Evolutionary conservation across 2,888 invertebrate genomes (phyloP), one percentile per base, ranked within the genome.

Genomic region (Nasonovia ribisnigri): DNA sequence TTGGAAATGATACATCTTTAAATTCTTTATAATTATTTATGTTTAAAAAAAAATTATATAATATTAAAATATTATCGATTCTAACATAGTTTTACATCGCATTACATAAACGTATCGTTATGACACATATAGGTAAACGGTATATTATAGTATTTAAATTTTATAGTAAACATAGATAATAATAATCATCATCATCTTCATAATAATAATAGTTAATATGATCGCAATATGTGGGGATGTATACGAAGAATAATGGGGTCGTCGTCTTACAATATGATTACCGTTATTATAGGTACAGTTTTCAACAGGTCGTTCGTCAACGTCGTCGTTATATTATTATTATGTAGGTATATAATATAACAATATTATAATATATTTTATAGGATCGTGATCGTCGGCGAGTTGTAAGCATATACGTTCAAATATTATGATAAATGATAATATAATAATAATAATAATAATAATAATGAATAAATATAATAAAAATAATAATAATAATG

Each of bases 1-100:
- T 86, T n/a, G 42, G 84, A 91, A 91, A n/a, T 90, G 67, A 67
- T 48, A 67, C 20, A 36, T 77, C 36, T 77, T 77, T 77, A 77
- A 77, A 77, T 77, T 77, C 20, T 77, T 77, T 77, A n/a, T n/a
- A 36, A 77, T 77, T 77, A 77, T 77, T 77, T 24, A 36, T 54
- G 1, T 77, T 36, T 20, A 36, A 77, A 77, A 77, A 77, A 77
- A 60, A 60, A 29, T 36, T 77, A 77, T 36, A 77, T 11, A 46
- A 46, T 20, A 36, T 77, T 36, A 24, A 77, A 77, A 36, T 36
- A 36, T 8, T 20, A 77, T 77, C 77, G 77, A 77, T 77, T 77
- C 36, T 77, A 77, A 36, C 36, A 77, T 77, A 77, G 36, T 77
- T 20, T 54, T 51, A 36, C 36, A 36, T 20, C 77, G 20, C 8